A percentile compares a stretch with the other conserved stretches of the same genome.
Evolutionary conservation across 92 coral and sea anemone genomes (phyloP).

Genomic region (Nematostella vectensis): DNA sequence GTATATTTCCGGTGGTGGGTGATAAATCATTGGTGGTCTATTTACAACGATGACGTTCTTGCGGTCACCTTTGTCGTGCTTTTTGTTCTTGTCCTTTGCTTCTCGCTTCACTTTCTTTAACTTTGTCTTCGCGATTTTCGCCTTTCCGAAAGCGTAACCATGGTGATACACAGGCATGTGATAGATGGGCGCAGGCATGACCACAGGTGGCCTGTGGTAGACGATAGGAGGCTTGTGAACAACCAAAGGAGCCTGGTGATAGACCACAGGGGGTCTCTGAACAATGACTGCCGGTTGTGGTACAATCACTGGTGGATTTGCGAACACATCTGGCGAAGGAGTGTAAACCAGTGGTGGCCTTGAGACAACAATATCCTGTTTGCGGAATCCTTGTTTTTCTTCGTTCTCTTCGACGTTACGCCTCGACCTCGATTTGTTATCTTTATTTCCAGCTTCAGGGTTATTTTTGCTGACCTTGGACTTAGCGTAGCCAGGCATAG

Average conservation of each 20-base stretch:
- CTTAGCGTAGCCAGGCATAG: slow-evolving; percentile 36
- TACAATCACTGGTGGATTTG: slow-evolving; percentile 61
- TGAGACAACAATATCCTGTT: slow-evolving; percentile 35
- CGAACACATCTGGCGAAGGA: slow-evolving; percentile 61
- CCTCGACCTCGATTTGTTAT: background rate
- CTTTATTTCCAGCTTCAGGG: background rate
- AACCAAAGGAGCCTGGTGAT: slow-evolving; percentile 66
- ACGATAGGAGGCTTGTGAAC: slow-evolving; percentile 63
- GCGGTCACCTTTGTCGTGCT: slow-evolving; percentile 20
- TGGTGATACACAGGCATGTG: slow-evolving; percentile 13
- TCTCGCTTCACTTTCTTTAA: background rate
- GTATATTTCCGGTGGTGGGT: slow-evolving; percentile 96
- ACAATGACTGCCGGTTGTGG: slow-evolving; percentile 61
- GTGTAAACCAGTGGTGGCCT: slow-evolving; percentile 62
- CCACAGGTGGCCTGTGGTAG: slow-evolving; percentile 63
- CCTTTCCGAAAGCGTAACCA: slow-evolving; percentile 32
- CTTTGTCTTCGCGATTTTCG: slow-evolving; percentile 20
- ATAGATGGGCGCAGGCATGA: slow-evolving; percentile 42
- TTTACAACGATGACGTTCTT: slow-evolving; percentile 62
- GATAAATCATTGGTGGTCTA: slow-evolving; percentile 92
- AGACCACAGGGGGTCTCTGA: slow-evolving; percentile 57
- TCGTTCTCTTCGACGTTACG: slow-evolving; percentile 3
- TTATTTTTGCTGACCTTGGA: slow-evolving; percentile 27
- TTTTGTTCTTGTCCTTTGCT: slow-evolving; percentile 13
- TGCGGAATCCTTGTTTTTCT: background rate